Evolutionary conservation across 1,140 invertebrate genomes (phyloP), one percentile per base, ranked within the genome.

Genomic region (Drosophila truncata): DNA sequence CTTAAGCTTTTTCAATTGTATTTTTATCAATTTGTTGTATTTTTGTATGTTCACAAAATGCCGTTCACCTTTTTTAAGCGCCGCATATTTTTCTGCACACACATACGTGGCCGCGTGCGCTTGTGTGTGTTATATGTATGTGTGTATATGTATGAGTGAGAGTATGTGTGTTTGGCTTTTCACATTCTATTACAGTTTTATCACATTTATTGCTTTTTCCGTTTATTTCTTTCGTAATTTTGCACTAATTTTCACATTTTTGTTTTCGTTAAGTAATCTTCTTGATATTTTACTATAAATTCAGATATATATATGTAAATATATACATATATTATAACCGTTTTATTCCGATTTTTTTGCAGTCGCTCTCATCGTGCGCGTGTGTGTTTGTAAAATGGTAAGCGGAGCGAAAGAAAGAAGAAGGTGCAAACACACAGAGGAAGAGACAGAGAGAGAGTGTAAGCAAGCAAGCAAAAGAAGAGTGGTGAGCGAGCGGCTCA

Each of bases 41-140:
- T 50, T 60, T 50, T 79, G 20, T 73, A 72, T 59, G 41, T 67
- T 61, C 55, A 87, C 83, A 82, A 87, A 88, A 79, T 90, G 85
- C 85, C 85, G 85, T 90, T 90, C 85, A 90, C 85, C 85, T 90
- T 90, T 85, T 90, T 90, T 84, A 90, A 90, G 78, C 85, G 85
- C 85, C 85, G 85, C 85, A 90, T 90, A 84, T 90, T 88, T 88
- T 88, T 88, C 84, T 88, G 84, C 84, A 84, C 80, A 87, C 83
- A 87, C 83, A 87, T 87, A 87, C 83, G 84, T 80, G 83, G 70
- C 77, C 75, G 47, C 69, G 69, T 42, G 50, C 58, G 29, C 60
- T 46, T 60, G 31, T 65, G 29, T 58, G 31, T 66, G 27, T 58
- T 64, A 35, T 61, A 39, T 47, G 27, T 77, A 39, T 67, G 33